Conservation (phyloP, 2,888 invertebrate species). For the Agonopterix arenella region DNA sequence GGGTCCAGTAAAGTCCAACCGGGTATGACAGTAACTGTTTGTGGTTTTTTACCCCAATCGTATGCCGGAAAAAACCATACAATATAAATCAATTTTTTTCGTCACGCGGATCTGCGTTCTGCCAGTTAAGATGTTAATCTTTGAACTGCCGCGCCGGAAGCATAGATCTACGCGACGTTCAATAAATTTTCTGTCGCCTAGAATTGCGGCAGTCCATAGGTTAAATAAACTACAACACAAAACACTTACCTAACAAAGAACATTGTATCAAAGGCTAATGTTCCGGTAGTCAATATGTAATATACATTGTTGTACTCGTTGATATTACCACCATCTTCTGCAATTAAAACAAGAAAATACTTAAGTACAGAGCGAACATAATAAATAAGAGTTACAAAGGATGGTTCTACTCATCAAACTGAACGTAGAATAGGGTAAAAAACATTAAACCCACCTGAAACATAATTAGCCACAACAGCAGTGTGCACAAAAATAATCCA, state of each 20-base stretch:
- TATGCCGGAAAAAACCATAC: too few relatives aligned
- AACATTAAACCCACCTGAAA: slow-evolving; percentile 63
- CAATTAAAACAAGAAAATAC: slow-evolving; percentile 21
- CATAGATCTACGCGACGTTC: too few relatives aligned
- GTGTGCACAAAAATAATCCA: slow-evolving; percentile 81
- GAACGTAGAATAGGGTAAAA: not conserved
- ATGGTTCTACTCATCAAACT: not conserved
- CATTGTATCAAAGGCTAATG: slow-evolving; percentile 78
- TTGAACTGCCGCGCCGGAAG: too few relatives aligned
- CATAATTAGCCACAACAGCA: slow-evolving; percentile 79
- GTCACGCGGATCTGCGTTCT: too few relatives aligned
- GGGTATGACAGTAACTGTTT: too few relatives aligned
- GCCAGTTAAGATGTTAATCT: too few relatives aligned
- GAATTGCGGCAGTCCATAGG: too few relatives aligned
- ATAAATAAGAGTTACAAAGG: not conserved
- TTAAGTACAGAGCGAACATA: not conserved
- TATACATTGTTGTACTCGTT: slow-evolving; percentile 59
- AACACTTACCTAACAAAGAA: slow-evolving; percentile 77
- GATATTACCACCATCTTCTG: slow-evolving; percentile 63
- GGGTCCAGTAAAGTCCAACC: too few relatives aligned
- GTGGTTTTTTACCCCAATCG: too few relatives aligned
- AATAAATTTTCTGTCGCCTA: too few relatives aligned
- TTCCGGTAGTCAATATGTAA: slow-evolving; percentile 71
- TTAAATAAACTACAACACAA: too few relatives aligned
- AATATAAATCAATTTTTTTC: too few relatives aligned